Evolutionary conservation across 2,113 vertebrate species (phyloP).

Genomic region (Pelecanus crispus): DNA sequence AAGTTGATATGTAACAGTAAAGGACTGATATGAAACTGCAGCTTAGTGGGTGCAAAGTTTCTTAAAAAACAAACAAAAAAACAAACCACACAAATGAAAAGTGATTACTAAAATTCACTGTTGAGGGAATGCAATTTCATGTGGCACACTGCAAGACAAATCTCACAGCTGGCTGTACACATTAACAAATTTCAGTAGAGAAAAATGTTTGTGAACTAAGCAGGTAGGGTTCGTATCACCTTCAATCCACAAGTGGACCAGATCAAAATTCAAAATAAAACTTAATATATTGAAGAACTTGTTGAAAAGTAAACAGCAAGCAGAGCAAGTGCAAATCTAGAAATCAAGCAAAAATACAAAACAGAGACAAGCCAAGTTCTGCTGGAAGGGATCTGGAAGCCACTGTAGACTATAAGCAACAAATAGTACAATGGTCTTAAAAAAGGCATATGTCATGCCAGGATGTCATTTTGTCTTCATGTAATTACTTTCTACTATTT

Average conservation of each 20-base stretch:
- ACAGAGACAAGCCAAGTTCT: neutral
- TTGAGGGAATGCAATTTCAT: neutral
- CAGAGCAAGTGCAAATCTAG: neutral
- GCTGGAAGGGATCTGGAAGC: neutral
- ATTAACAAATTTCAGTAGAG: neutral
- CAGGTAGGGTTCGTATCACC: neutral
- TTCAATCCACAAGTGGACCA: neutral
- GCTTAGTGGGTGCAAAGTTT: neutral
- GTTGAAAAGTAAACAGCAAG: neutral
- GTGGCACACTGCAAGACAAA: neutral
- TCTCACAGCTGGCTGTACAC: neutral
- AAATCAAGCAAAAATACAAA: neutral
- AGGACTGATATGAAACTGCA: neutral
- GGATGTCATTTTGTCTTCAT: neutral
- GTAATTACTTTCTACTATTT: neutral
- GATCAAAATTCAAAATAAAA: neutral
- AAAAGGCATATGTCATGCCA: neutral
- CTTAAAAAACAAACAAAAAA: neutral
- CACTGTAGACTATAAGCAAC: accelerated
- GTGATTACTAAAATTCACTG: neutral
- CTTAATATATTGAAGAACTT: neutral
- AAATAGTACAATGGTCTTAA: neutral
- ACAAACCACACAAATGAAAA: neutral
- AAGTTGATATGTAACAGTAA: too few relatives aligned
- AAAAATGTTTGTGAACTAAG: neutral